Conservation (phyloP, 2,113 vertebrate species). For the Erpornis zantholeuca region DNA sequence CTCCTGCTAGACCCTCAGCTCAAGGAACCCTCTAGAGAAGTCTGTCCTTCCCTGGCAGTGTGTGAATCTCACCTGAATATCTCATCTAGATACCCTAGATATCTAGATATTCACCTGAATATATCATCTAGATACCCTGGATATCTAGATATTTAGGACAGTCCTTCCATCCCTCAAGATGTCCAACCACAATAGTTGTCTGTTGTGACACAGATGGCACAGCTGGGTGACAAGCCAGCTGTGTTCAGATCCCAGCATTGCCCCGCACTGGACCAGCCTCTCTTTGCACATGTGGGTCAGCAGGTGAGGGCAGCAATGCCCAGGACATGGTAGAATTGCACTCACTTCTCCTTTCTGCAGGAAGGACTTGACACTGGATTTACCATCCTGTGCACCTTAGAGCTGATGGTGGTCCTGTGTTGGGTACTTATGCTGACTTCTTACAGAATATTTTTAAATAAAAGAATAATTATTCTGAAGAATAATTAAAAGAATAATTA, state of each 20-base stretch:
- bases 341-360: background rate
- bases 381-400: background rate
- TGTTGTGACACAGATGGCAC: background rate
- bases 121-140: background rate
- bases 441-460: background rate
- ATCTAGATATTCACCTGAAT: background rate
- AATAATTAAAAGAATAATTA: background rate
- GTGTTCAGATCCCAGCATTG: accelerated
- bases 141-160: background rate
- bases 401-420: background rate
- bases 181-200: background rate
- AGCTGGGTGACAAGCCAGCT: background rate
- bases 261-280: background rate
- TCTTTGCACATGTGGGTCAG: background rate
- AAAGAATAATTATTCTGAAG: background rate
- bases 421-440: background rate
- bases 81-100: background rate
- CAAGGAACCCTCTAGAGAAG: background rate
- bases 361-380: background rate
- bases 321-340: background rate
- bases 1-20: background rate
- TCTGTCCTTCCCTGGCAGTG: background rate
- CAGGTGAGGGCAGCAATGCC: background rate
- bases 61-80: background rate
- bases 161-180: background rate